A percentile compares a stretch with the other conserved stretches of the same genome.
Conservation (phyloP, 2,797 vertebrate genomes). For the Molossus molossus region DNA sequence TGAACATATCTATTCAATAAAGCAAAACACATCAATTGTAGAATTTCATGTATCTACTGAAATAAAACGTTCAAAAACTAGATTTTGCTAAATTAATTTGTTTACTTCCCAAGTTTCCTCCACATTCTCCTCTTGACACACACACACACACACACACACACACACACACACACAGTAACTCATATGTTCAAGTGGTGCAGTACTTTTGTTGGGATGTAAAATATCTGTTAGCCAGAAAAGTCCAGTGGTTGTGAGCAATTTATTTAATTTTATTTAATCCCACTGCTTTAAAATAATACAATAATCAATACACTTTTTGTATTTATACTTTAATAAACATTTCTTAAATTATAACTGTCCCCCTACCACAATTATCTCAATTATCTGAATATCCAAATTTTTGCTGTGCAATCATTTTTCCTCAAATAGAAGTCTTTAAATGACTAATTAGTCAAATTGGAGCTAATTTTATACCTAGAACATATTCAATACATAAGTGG, state of each 20-base stretch:
- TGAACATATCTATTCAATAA: neutral
- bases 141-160: neutral
- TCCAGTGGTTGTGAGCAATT: neutral
- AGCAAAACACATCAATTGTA: constrained; percentile 21
- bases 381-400: constrained; percentile 2
- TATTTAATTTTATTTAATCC: constrained; percentile 65
- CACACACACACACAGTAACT: neutral
- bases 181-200: neutral
- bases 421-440: constrained; percentile 46
- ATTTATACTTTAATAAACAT: constrained; percentile 30
- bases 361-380: neutral
- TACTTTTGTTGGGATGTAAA: constrained; percentile 47
- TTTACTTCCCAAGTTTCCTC: neutral
- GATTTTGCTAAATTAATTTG: constrained; percentile 33
- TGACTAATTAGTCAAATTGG: constrained; percentile 45
- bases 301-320: constrained; percentile 36
- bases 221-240: neutral
- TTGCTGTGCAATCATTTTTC: constrained; percentile 17
- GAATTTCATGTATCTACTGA: neutral
- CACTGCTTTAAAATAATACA: constrained; percentile 40
- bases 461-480: constrained; percentile 1
- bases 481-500: constrained; percentile 31
- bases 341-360: constrained; percentile 24
- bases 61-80: constrained; percentile 50
- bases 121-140: neutral